These are phyloP conservation scores for Axinella damicornis DNA, from an alignment of 37 sponge, comb jelly and placozoan genomes.

Conservation along the genomic window DNA sequence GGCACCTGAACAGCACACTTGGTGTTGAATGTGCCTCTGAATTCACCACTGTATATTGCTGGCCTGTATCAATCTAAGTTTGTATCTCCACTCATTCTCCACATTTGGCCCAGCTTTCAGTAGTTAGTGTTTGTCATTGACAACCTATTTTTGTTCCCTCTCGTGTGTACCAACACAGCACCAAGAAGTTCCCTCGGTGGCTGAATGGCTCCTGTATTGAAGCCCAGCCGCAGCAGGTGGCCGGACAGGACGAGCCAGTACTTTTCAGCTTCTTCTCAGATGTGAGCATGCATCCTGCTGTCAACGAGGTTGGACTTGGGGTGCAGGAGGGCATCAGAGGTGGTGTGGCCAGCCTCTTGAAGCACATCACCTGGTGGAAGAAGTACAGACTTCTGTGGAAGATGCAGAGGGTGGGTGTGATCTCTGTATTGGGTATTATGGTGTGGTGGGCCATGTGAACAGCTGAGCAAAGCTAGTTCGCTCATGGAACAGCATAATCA, in stretches of 20 bases:
- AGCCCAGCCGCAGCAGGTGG: conserved; percentile 81
- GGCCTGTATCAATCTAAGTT: too few relatives aligned
- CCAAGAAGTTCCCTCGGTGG: conserved; percentile 94
- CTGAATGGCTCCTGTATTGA: conserved; percentile 93
- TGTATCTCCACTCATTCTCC: too few relatives aligned
- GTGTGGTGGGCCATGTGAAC: too few relatives aligned
- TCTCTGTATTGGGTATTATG: too few relatives aligned
- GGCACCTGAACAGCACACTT: too few relatives aligned
- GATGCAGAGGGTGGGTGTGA: conserved; percentile 77
- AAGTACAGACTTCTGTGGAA: conserved; percentile 92
- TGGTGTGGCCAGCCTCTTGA: conserved; percentile 45
- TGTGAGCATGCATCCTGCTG: conserved; percentile 73
- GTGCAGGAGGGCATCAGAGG: conserved; percentile 73
- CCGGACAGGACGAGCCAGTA: conserved; percentile 90
- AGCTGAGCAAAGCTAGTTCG: too few relatives aligned
- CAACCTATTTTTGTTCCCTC: too few relatives aligned
- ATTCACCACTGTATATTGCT: too few relatives aligned
- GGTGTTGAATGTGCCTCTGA: too few relatives aligned
- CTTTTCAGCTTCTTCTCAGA: conserved; percentile 93
- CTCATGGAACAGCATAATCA: too few relatives aligned
- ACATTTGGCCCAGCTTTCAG: too few relatives aligned
- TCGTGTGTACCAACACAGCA: conserved; percentile 37
- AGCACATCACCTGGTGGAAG: conserved; percentile 72
- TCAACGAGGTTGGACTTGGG: conserved; percentile 60
- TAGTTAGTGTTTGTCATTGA: too few relatives aligned